Evolutionary conservation across 2,888 invertebrate genomes (phyloP).

Genomic region (Andrena praecox): DNA sequence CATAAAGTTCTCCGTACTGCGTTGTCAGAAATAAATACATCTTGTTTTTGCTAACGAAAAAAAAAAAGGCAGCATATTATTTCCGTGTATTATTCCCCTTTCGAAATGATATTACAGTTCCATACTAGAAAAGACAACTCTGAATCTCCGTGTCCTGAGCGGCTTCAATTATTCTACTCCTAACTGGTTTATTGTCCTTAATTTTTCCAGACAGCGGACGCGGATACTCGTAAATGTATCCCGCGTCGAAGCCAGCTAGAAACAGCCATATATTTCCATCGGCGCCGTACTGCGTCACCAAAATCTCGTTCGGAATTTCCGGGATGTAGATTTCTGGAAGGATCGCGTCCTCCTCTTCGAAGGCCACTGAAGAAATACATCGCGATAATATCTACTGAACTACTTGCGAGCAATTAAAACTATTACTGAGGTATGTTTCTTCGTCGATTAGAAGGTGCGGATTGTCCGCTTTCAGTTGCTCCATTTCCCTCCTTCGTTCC

Average conservation of each 20-base stretch:
- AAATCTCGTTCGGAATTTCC: constrained; percentile 86
- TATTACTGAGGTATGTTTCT: constrained; percentile 87
- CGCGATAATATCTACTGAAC: neutral
- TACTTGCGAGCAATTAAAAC: neutral
- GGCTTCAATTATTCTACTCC: constrained; percentile 85
- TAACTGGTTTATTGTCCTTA: constrained; percentile 84
- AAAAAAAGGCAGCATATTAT: constrained; percentile 3
- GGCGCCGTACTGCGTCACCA: constrained; percentile 86
- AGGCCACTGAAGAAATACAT: constrained; percentile 84
- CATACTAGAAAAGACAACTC: constrained; percentile 86
- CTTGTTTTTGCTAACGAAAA: constrained; percentile 75
- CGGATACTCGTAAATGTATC: constrained; percentile 88
- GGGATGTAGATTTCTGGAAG: constrained; percentile 86
- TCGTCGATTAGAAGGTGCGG: constrained; percentile 88
- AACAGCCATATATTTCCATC: constrained; percentile 87
- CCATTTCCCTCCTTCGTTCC: constrained; percentile 87
- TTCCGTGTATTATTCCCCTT: neutral
- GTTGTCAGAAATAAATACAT: constrained; percentile 87
- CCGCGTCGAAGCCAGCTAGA: constrained; percentile 89
- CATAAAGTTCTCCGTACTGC: constrained; percentile 87
- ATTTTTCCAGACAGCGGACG: constrained; percentile 71
- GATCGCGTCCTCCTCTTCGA: constrained; percentile 87
- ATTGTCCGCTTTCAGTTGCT: constrained; percentile 86
- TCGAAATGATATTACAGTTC: constrained; percentile 6
- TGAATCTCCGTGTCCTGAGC: constrained; percentile 87